A percentile compares a stretch with the other conserved stretches of the same genome.
These are phyloP conservation scores for Hirtodrosophila cameraria DNA, from an alignment of 2,888 invertebrate genomes.

Conservation along the genomic window DNA sequence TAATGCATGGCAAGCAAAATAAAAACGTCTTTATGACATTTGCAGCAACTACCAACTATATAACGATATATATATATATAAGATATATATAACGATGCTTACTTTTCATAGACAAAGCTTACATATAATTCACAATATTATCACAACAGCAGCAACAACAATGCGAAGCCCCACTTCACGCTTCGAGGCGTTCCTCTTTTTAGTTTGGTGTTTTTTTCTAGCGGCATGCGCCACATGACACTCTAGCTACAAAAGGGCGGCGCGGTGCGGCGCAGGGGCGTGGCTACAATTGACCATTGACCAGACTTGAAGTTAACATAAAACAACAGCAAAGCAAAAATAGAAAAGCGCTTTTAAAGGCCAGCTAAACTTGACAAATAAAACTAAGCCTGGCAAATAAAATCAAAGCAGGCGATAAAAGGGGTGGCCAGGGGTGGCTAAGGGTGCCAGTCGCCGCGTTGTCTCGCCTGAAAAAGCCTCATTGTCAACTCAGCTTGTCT, in stretches of 20 bases:
- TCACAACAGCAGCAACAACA: conserved; percentile 39
- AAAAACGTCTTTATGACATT: conserved; percentile 58
- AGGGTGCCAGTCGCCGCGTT: conserved; percentile 41
- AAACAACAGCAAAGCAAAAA: conserved; percentile 37
- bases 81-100: conserved; percentile 31
- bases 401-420: neutral
- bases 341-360: conserved; percentile 25
- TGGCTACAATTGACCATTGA: conserved; percentile 68
- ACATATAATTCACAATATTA: conserved; percentile 51
- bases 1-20: conserved; percentile 48
- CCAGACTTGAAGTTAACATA: conserved; percentile 47
- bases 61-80: neutral
- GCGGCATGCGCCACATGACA: conserved; percentile 77
- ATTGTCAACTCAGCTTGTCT: conserved; percentile 63
- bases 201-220: conserved; percentile 11
- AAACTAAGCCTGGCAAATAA: conserved; percentile 16
- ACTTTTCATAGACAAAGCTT: too few species aligned
- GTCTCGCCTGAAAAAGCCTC: conserved; percentile 74
- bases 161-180: conserved; percentile 71
- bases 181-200: conserved; percentile 46
- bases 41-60: conserved; percentile 23
- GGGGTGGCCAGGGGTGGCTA: neutral
- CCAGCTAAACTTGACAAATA: conserved; percentile 36
- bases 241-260: conserved; percentile 45
- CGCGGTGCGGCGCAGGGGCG: conserved; percentile 17